Percentiles rank a stretch among this genome's conserved stretches.
Evolutionary conservation across 2,888 invertebrate species (phyloP).

Genomic region (Sinotaia quadrata): DNA sequence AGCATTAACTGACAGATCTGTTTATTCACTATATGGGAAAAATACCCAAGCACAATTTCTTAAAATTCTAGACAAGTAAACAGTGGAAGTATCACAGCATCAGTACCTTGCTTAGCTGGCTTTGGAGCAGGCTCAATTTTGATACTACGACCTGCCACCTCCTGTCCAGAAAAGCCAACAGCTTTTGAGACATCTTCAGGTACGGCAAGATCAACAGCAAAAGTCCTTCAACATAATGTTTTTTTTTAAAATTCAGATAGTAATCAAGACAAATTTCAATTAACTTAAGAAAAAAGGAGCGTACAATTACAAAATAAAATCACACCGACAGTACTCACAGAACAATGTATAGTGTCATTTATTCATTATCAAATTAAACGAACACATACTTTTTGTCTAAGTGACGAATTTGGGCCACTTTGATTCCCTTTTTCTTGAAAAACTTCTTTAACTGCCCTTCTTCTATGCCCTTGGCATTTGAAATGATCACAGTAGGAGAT

Average conservation of each 20-base stretch:
- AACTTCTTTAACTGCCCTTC: slow-evolving; percentile 32
- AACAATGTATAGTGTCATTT: no score
- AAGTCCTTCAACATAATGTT: slow-evolving; percentile 39
- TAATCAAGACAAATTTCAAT: no score
- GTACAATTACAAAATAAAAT: no score
- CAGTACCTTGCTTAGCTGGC: background rate
- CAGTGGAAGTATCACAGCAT: background rate
- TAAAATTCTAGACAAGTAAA: background rate
- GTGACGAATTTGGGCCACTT: slow-evolving; percentile 18
- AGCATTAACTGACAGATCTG: no score
- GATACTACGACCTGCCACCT: slow-evolving; percentile 35
- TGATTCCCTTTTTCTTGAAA: slow-evolving; percentile 28
- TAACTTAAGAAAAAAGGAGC: no score
- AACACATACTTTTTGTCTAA: slow-evolving; percentile 12
- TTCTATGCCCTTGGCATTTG: slow-evolving; percentile 6
- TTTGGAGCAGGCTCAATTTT: slow-evolving; percentile 40
- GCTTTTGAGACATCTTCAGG: slow-evolving; percentile 43
- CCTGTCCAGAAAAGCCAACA: slow-evolving; percentile 43
- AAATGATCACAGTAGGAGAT: background rate
- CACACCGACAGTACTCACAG: no score
- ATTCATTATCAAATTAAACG: no score
- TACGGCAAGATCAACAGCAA: slow-evolving; percentile 46
- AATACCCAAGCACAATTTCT: background rate
- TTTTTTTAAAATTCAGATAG: no score
- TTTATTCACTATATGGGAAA: background rate